Conservation (phyloP, 2,888 invertebrate genomes). For the Yponomeuta sedellus region DNA sequence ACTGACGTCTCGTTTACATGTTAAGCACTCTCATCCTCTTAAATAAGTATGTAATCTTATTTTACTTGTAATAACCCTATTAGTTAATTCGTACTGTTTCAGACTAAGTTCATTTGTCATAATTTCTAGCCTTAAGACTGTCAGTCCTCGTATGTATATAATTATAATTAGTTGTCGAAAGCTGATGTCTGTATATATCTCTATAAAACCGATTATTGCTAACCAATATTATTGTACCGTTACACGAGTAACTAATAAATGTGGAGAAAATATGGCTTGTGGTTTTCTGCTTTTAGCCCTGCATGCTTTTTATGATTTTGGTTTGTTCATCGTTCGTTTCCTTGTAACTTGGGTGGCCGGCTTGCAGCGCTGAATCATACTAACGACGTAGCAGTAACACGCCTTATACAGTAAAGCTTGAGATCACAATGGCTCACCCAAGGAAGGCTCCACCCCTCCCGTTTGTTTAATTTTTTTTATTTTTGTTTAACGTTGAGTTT, state of each 20-base stretch:
- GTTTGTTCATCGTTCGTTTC: conserved; percentile 33
- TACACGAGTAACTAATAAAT: conserved; percentile 67
- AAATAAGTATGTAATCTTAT: neutral
- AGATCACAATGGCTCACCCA: neutral
- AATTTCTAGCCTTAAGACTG: too few species aligned
- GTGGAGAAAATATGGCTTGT: conserved; percentile 66
- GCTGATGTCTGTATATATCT: conserved; percentile 30
- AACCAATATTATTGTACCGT: conserved; percentile 51
- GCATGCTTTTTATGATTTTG: conserved; percentile 59
- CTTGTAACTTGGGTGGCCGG: conserved; percentile 11
- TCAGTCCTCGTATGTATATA: conserved; percentile 28
- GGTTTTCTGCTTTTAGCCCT: conserved; percentile 71
- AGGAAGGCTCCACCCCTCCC: conserved; percentile 32
- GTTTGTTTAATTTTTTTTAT: conserved; percentile 32
- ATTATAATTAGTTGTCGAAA: conserved; percentile 23
- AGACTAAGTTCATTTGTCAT: too few species aligned
- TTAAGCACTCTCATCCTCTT: neutral
- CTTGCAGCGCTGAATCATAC: conserved; percentile 9
- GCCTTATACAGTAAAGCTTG: neutral
- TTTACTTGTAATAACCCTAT: neutral
- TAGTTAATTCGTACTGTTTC: too few species aligned
- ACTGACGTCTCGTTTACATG: too few species aligned
- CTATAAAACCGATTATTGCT: conserved; percentile 30
- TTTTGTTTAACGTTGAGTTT: conserved; percentile 40
- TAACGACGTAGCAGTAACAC: neutral